phyloP scores from a whole-genome alignment of 1,140 invertebrate species.

The Gonatopus flavifemur region DNA sequence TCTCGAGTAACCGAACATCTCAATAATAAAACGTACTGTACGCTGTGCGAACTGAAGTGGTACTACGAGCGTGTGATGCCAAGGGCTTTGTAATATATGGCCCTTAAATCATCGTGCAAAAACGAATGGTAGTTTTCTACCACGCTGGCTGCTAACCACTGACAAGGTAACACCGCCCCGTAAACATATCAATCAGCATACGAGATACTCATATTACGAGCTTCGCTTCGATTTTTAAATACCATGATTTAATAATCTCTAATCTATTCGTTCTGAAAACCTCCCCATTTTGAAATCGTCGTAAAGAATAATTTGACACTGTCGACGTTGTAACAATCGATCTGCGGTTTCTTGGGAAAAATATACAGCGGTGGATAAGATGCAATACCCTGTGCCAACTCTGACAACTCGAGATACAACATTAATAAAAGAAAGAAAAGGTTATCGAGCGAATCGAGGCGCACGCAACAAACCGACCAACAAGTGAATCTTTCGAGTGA shows the following conservation, averaged over 20 bases:
- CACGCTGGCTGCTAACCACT: conserved; percentile 43
- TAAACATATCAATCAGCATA: conserved; percentile 55
- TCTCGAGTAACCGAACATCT: conserved; percentile 41
- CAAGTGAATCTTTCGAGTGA: too few relatives aligned
- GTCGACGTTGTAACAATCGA: too few relatives aligned
- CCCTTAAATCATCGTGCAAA: conserved; percentile 50
- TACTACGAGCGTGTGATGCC: conserved; percentile 22
- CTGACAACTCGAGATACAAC: too few relatives aligned
- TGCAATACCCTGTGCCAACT: too few relatives aligned
- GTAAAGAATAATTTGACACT: too few relatives aligned
- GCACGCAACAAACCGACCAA: conserved; percentile 38
- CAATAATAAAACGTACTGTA: conserved; percentile 45
- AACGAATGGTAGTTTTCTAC: conserved; percentile 39
- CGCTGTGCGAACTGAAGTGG: conserved; percentile 38
- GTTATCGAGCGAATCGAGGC: conserved; percentile 38
- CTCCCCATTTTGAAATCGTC: too few relatives aligned
- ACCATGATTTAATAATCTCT: too few relatives aligned
- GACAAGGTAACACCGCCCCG: conserved; percentile 45
- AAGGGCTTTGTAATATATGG: conserved; percentile 51
- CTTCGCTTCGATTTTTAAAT: too few relatives aligned
- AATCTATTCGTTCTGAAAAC: too few relatives aligned
- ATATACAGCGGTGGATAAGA: too few relatives aligned
- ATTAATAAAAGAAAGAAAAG: conserved; percentile 27
- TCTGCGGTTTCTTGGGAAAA: too few relatives aligned
- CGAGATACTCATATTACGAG: too few relatives aligned